A percentile compares a stretch with the other conserved stretches of the same genome.
Conservation (phyloP, 2,113 vertebrate genomes). For the Cromileptes altivelis region DNA sequence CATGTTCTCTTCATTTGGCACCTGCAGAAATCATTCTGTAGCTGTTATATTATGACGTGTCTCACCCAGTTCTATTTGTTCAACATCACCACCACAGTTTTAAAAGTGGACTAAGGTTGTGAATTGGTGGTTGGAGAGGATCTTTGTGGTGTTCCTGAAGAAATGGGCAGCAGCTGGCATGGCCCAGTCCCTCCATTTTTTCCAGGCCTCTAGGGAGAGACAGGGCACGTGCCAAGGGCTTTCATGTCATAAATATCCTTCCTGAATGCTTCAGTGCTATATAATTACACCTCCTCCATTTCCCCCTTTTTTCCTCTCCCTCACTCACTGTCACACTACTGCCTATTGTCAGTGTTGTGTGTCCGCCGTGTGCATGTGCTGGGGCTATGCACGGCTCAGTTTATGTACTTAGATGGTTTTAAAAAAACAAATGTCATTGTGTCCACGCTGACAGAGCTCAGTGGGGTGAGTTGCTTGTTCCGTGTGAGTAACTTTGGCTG, state of each 20-base stretch:
- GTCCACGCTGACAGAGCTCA: conserved; percentile 19
- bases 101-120: background rate
- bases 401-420: conserved; percentile 46
- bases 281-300: conserved; percentile 63
- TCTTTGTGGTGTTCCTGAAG: conserved; percentile 5
- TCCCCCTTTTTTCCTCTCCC: conserved; percentile 11
- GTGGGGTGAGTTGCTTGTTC: conserved; percentile 48
- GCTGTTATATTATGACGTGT: conserved; percentile 3
- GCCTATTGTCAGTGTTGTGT: conserved; percentile 25
- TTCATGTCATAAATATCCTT: conserved; percentile 74
- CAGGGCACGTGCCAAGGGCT: conserved; percentile 55
- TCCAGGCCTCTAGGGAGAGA: conserved; percentile 44
- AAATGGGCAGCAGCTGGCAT: conserved; percentile 47
- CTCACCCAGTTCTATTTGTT: background rate
- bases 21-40: background rate
- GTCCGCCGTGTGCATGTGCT: background rate
- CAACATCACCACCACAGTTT: background rate
- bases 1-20: background rate
- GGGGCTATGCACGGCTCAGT: background rate
- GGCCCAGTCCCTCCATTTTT: conserved; percentile 15
- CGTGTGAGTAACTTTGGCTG: conserved; percentile 51
- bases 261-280: conserved; percentile 57
- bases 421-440: conserved; percentile 24
- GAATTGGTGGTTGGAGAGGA: background rate
- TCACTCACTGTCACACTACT: conserved; percentile 26